Evolutionary conservation across 2,113 vertebrate genomes (phyloP).

Genomic region (Argyrosomus japonicus): DNA sequence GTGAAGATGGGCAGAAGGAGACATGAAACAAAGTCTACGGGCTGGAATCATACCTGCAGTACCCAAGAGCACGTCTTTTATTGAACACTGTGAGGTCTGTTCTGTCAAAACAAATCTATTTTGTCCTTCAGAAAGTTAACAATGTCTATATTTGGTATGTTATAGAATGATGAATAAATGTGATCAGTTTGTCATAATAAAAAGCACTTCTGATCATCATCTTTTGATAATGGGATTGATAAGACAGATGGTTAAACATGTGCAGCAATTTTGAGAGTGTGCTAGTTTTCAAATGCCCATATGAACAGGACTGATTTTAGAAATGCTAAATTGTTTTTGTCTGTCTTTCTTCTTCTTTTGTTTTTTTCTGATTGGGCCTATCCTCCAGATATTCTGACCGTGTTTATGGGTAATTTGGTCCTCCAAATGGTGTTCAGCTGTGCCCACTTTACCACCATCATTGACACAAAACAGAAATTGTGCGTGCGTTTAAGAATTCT

Average conservation of each 20-base stretch:
- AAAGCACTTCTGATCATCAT: background rate
- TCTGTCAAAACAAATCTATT: conserved; percentile 30
- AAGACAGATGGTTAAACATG: background rate
- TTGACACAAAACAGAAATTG: conserved; percentile 9
- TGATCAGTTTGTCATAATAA: background rate
- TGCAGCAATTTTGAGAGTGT: background rate
- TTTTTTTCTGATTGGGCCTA: background rate
- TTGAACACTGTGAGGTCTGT: background rate
- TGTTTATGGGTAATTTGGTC: conserved; percentile 45
- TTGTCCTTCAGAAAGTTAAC: background rate
- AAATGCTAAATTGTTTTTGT: conserved; percentile 11
- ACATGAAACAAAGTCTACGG: conserved; percentile 46
- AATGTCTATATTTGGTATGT: background rate
- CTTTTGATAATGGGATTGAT: background rate
- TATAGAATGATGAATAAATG: background rate
- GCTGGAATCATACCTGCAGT: conserved; percentile 36
- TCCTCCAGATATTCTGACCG: conserved; percentile 37
- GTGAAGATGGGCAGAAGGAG: conserved; percentile 30
- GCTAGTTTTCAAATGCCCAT: background rate
- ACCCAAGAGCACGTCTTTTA: conserved; percentile 27
- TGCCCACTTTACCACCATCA: conserved; percentile 30
- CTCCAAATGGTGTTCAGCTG: conserved; percentile 41
- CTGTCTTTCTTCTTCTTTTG: background rate
- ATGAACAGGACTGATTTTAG: background rate
- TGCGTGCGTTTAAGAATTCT: background rate